Evolutionary conservation across 2,113 vertebrate genomes (phyloP).

Genomic region (Clarias gariepinus): DNA sequence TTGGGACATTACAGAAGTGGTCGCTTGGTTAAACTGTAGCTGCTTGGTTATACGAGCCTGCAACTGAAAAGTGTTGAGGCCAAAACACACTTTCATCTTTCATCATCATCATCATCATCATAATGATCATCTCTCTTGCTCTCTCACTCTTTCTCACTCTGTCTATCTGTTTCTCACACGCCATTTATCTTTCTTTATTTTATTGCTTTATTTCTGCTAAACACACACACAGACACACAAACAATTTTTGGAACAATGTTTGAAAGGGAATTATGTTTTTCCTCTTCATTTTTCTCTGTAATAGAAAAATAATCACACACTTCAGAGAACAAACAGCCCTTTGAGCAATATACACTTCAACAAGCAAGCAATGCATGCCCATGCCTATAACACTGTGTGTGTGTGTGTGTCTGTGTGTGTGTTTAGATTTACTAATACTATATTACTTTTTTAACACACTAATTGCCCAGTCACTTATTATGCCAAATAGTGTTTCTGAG

Average conservation of each 20-base stretch:
- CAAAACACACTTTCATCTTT: constrained; percentile 2
- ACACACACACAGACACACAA: background rate
- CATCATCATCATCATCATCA: constrained; percentile 1
- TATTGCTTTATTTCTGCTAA: background rate
- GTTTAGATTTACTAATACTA: background rate
- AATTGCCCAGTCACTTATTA: no score
- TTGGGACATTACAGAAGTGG: background rate
- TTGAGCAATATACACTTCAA: background rate
- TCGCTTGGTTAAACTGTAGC: background rate
- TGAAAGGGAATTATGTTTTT: background rate
- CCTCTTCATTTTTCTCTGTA: constrained; percentile 12
- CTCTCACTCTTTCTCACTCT: background rate
- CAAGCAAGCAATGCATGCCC: background rate
- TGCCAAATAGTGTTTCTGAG: no score
- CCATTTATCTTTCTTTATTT: background rate
- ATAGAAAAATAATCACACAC: constrained; percentile 17
- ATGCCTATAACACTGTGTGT: background rate
- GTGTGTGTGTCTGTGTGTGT: background rate
- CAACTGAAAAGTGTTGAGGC: background rate
- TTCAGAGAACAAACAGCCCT: constrained; percentile 19
- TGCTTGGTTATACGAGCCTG: background rate
- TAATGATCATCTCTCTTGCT: background rate
- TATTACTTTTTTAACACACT: background rate
- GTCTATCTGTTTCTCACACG: background rate
- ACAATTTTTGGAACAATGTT: background rate